phyloP scores from a whole-genome alignment of 2,797 vertebrate species.

The Paramormyrops hopkinsi region DNA sequence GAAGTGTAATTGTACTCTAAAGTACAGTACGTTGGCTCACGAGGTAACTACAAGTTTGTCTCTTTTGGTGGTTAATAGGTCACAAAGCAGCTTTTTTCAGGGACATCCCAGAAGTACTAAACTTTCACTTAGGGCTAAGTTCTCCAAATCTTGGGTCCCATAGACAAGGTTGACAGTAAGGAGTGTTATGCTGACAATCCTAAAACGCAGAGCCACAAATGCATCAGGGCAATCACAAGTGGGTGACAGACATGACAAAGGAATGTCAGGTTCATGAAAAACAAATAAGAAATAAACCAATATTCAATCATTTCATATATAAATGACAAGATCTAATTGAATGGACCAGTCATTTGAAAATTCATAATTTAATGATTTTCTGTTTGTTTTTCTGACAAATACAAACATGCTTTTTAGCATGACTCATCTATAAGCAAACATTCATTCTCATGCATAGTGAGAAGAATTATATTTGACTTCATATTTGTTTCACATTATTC shows the following conservation, averaged over 20 bases:
- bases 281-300: background rate
- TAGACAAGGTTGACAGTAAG: background rate
- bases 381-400: background rate
- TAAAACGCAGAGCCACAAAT: background rate
- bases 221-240: background rate
- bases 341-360: background rate
- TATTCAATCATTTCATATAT: background rate
- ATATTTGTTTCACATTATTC: background rate
- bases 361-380: background rate
- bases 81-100: background rate
- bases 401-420: background rate
- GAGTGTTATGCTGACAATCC: background rate
- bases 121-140: background rate
- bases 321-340: background rate
- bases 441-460: background rate
- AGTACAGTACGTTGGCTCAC: background rate
- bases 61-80: background rate
- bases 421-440: background rate
- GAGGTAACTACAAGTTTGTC: background rate
- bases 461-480: background rate
- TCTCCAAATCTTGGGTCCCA: background rate
- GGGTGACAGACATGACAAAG: background rate
- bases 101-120: background rate
- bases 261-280: background rate
- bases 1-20: background rate